phyloP scores from a whole-genome alignment of 2,797 vertebrate species.

The Ataeniobius toweri region DNA sequence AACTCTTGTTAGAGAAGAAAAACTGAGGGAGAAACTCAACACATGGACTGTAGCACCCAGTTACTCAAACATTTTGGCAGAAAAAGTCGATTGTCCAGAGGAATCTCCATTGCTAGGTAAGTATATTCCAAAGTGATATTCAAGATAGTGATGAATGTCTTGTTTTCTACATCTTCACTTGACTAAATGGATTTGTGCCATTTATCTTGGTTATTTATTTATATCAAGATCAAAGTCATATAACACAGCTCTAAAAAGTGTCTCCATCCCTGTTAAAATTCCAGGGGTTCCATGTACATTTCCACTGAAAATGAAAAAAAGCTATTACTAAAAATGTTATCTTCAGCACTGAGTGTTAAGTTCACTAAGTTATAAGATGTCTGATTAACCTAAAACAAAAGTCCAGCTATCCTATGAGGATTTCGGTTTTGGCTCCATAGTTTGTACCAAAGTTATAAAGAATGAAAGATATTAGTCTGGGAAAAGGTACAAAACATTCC shows the following conservation, averaged over 20 bases:
- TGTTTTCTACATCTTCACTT: neutral
- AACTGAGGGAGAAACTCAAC: constrained; percentile 22
- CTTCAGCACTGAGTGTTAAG: too few species aligned
- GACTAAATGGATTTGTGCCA: neutral
- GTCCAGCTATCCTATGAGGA: neutral
- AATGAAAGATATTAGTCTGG: neutral
- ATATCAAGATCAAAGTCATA: neutral
- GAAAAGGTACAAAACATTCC: neutral
- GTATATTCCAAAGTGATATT: constrained; percentile 58
- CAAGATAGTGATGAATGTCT: neutral
- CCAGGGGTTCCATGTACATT: neutral
- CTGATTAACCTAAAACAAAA: neutral
- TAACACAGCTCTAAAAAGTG: neutral
- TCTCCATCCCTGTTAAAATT: neutral
- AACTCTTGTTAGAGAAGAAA: constrained; percentile 39
- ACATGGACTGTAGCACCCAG: constrained; percentile 29
- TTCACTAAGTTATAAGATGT: neutral
- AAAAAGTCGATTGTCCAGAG: constrained; percentile 76
- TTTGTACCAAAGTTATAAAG: neutral
- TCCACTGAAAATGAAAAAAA: too few species aligned
- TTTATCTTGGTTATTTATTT: neutral
- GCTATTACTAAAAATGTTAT: too few species aligned
- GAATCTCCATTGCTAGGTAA: constrained; percentile 88
- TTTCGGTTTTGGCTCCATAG: neutral
- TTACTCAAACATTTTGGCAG: constrained; percentile 7